Conservation (phyloP, 1,140 invertebrate species). For the Drosophila burlai region DNA sequence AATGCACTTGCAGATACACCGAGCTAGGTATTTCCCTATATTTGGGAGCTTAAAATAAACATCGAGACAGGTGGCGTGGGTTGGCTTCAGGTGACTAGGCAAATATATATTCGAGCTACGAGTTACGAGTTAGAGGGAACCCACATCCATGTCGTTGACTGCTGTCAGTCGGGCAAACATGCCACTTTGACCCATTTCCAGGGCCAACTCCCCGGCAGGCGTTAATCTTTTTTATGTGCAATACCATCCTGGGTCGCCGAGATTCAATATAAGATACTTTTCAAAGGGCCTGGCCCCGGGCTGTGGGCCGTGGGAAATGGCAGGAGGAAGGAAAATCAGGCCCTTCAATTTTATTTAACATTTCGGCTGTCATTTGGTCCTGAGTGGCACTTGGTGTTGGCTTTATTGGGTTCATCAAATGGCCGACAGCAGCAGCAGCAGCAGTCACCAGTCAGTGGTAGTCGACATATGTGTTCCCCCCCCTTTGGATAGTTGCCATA, state of each 20-base stretch:
- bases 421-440: slow-evolving; percentile 36
- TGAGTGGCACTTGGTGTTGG: slow-evolving; percentile 71
- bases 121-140: slow-evolving; percentile 1
- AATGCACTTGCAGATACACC: slow-evolving; percentile 51
- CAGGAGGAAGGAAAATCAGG: slow-evolving; percentile 8
- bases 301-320: slow-evolving; percentile 12
- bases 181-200: slow-evolving; percentile 65
- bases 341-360: slow-evolving; percentile 79
- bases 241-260: slow-evolving; percentile 53
- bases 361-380: slow-evolving; percentile 63
- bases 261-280: slow-evolving; percentile 80
- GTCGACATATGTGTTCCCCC: slow-evolving; percentile 65
- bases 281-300: slow-evolving; percentile 23
- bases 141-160: slow-evolving; percentile 56
- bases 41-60: slow-evolving; percentile 28
- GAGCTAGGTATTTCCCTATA: slow-evolving; percentile 4
- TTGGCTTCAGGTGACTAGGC: slow-evolving; percentile 25
- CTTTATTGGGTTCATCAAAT: slow-evolving; percentile 80
- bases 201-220: slow-evolving; percentile 34
- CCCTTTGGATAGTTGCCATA: slow-evolving; percentile 61
- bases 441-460: slow-evolving; percentile 16
- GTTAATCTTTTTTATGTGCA: slow-evolving; percentile 73
- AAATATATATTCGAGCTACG: slow-evolving; percentile 13
- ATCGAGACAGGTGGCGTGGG: not conserved
- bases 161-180: slow-evolving; percentile 47